Evolutionary conservation across 2,113 vertebrate genomes (phyloP).

Genomic region (Chaetodon auriga): DNA sequence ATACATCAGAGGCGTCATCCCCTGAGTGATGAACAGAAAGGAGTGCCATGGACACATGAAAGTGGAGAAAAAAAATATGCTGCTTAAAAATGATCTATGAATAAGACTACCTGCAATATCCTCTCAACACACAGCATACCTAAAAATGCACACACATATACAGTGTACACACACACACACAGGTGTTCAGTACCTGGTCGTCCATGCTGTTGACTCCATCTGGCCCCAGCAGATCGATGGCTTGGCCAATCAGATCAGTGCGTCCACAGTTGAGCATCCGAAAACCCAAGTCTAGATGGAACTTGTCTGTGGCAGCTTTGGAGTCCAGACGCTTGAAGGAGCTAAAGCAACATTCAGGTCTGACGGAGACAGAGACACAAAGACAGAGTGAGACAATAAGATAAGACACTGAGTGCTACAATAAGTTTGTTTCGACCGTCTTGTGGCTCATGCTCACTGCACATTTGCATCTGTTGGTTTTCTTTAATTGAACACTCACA

Average conservation of each 20-base stretch:
- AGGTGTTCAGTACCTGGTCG: slow-evolving; percentile 88
- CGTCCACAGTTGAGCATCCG: slow-evolving; percentile 98
- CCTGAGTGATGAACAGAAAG: slow-evolving; percentile 76
- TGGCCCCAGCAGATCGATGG: slow-evolving; percentile 90
- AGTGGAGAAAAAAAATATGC: slow-evolving; percentile 3
- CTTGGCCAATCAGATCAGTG: slow-evolving; percentile 95
- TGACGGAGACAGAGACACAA: slow-evolving; percentile 64
- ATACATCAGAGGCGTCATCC: slow-evolving; percentile 98
- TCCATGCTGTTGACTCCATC: slow-evolving; percentile 98
- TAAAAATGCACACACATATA: neutral
- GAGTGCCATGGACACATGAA: slow-evolving; percentile 4
- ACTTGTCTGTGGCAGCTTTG: slow-evolving; percentile 93
- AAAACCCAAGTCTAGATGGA: slow-evolving; percentile 96
- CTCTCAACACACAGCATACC: neutral
- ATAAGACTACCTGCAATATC: neutral
- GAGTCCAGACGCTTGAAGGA: slow-evolving; percentile 96
- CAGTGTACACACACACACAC: neutral
- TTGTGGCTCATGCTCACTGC: neutral
- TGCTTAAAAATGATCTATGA: neutral
- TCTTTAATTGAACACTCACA: slow-evolving; percentile 27
- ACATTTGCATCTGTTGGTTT: slow-evolving; percentile 5
- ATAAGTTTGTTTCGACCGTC: neutral
- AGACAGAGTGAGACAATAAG: neutral
- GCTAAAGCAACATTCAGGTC: slow-evolving; percentile 96
- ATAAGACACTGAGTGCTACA: neutral